Evolutionary conservation across 2,888 invertebrate species (phyloP).

Genomic region (Sesia apiformis): DNA sequence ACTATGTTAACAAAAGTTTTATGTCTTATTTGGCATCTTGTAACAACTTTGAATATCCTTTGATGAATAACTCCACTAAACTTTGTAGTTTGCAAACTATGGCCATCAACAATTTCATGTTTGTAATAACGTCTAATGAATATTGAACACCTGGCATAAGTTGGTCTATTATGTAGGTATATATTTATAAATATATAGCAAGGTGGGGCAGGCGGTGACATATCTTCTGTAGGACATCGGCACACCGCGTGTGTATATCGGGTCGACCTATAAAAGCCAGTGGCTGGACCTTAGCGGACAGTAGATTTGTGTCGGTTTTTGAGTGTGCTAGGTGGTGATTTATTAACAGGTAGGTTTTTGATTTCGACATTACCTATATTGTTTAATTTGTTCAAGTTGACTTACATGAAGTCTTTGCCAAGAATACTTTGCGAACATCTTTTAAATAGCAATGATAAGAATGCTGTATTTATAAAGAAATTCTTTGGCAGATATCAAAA

Average conservation of each 20-base stretch:
- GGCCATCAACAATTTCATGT: slow-evolving; percentile 12
- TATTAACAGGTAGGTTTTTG: slow-evolving; percentile 34
- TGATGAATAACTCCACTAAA: no score
- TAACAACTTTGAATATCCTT: no score
- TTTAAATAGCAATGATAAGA: no score
- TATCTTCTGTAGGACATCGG: slow-evolving; percentile 16
- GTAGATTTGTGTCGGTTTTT: slow-evolving; percentile 41
- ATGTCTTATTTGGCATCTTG: no score
- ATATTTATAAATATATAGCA: slow-evolving; percentile 16
- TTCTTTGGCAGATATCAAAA: slow-evolving; percentile 7
- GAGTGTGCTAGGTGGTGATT: slow-evolving; percentile 37
- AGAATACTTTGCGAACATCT: no score
- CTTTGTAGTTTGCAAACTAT: no score
- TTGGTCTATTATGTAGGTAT: slow-evolving; percentile 15
- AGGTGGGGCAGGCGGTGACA: slow-evolving; percentile 37
- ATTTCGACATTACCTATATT: neutral
- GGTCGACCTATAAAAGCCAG: slow-evolving; percentile 62
- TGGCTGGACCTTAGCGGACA: slow-evolving; percentile 38
- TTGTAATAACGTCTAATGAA: slow-evolving; percentile 39
- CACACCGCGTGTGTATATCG: slow-evolving; percentile 12
- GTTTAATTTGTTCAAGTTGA: no score
- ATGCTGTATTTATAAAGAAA: no score
- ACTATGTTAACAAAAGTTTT: no score
- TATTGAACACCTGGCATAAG: slow-evolving; percentile 33
- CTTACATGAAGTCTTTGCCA: no score